A percentile compares a stretch with the other conserved stretches of the same genome.
These are phyloP conservation scores for Chironomus striatipennis DNA, from an alignment of 1,140 invertebrate genomes.

Conservation along the genomic window DNA sequence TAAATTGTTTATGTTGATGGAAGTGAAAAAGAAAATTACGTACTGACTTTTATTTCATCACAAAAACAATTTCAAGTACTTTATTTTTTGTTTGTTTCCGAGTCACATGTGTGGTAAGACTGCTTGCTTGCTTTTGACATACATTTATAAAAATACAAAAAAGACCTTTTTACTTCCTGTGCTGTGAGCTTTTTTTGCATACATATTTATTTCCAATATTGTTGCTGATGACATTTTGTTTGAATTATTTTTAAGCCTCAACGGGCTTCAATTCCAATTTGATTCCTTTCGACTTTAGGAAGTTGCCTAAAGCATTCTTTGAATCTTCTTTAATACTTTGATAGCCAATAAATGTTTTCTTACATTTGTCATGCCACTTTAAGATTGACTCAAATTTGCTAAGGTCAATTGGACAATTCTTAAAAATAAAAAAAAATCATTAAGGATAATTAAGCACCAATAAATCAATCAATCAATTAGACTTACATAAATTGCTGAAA, in stretches of 20 bases:
- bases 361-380: constrained; percentile 1
- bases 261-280: not conserved
- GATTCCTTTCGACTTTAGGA: constrained; percentile 7
- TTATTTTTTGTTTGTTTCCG: too few relatives aligned
- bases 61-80: too few relatives aligned
- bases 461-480: not conserved
- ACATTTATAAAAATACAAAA: too few relatives aligned
- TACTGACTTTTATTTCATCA: too few relatives aligned
- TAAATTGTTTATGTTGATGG: too few relatives aligned
- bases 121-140: too few relatives aligned
- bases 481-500: constrained; percentile 18
- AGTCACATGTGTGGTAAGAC: too few relatives aligned
- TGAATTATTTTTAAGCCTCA: not conserved
- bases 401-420: constrained; percentile 15
- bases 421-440: not conserved
- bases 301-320: not conserved
- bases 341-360: not conserved
- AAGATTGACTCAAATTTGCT: not conserved
- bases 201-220: too few relatives aligned
- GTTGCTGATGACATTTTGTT: not conserved
- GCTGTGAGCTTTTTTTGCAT: too few relatives aligned
- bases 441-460: not conserved
- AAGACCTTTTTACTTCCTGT: too few relatives aligned
- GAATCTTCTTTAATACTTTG: not conserved
- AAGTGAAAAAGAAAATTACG: too few relatives aligned